Evolutionary conservation across 1,140 invertebrate genomes (phyloP).

Genomic region (Bilobella aurantiaca): DNA sequence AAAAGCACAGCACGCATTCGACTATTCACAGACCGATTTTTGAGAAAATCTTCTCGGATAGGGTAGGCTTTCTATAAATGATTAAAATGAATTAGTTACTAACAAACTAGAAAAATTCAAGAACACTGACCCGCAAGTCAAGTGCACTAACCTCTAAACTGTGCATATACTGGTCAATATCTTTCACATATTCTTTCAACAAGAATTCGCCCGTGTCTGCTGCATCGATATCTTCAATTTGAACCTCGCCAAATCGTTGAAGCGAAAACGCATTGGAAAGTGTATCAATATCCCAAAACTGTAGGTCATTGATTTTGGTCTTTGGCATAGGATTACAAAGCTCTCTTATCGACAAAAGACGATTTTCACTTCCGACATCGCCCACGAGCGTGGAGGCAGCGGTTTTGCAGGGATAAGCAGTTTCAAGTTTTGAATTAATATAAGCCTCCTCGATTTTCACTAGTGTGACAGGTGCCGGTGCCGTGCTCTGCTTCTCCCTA

Average conservation of each 20-base stretch:
- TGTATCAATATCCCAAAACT: neutral
- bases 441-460: neutral
- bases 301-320: too few species aligned
- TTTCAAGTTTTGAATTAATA: neutral
- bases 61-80: slow-evolving; percentile 47
- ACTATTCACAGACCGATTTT: slow-evolving; percentile 55
- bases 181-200: slow-evolving; percentile 68
- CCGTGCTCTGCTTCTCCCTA: neutral
- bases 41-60: slow-evolving; percentile 52
- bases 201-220: slow-evolving; percentile 63
- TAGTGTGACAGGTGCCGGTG: too few species aligned
- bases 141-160: slow-evolving; percentile 49
- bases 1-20: slow-evolving; percentile 80
- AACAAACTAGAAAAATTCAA: too few species aligned
- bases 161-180: slow-evolving; percentile 71
- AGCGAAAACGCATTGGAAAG: neutral
- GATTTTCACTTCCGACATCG: neutral
- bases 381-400: neutral
- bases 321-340: too few species aligned
- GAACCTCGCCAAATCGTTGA: neutral
- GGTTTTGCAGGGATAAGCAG: neutral
- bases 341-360: too few species aligned
- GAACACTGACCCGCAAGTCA: neutral
- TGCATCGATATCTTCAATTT: slow-evolving; percentile 55
- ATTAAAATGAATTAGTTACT: slow-evolving; percentile 13